Conservation (phyloP, 2,797 vertebrate genomes). For the Botia almorhae region DNA sequence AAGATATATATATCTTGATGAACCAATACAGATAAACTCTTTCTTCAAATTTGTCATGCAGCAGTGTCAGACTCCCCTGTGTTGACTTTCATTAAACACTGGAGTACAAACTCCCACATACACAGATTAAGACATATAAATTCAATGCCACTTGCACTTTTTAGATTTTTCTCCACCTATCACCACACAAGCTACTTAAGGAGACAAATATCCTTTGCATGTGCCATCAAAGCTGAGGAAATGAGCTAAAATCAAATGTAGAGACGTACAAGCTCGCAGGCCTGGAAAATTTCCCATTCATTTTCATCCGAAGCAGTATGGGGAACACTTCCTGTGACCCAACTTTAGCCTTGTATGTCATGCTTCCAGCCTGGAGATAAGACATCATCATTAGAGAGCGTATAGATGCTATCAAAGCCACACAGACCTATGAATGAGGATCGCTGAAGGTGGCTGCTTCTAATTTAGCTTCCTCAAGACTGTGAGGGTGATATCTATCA, state of each 20-base stretch:
- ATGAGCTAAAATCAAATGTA: slow-evolving; percentile 46
- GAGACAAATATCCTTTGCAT: slow-evolving; percentile 36
- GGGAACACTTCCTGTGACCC: slow-evolving; percentile 45
- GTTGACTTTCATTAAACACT: neutral
- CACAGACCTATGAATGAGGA: slow-evolving; percentile 16
- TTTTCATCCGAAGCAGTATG: slow-evolving; percentile 43
- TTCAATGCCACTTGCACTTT: neutral
- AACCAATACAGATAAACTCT: no score
- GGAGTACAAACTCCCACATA: neutral
- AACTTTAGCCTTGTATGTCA: slow-evolving; percentile 5
- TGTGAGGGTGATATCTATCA: slow-evolving; percentile 7
- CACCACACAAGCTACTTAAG: slow-evolving; percentile 26
- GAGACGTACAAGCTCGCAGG: slow-evolving; percentile 20
- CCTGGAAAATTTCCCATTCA: slow-evolving; percentile 34
- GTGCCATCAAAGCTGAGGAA: slow-evolving; percentile 30
- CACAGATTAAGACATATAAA: slow-evolving; percentile 3
- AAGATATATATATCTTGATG: no score
- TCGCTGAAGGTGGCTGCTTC: slow-evolving; percentile 24
- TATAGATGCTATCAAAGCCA: slow-evolving; percentile 27
- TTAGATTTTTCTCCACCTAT: neutral
- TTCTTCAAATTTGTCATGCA: no score
- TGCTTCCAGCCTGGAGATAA: slow-evolving; percentile 38
- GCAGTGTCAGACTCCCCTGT: no score
- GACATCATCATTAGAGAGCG: slow-evolving; percentile 24
- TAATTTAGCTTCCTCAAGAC: slow-evolving; percentile 21